phyloP scores from a whole-genome alignment of 2,888 invertebrate species.

The Plebejus melissa region DNA sequence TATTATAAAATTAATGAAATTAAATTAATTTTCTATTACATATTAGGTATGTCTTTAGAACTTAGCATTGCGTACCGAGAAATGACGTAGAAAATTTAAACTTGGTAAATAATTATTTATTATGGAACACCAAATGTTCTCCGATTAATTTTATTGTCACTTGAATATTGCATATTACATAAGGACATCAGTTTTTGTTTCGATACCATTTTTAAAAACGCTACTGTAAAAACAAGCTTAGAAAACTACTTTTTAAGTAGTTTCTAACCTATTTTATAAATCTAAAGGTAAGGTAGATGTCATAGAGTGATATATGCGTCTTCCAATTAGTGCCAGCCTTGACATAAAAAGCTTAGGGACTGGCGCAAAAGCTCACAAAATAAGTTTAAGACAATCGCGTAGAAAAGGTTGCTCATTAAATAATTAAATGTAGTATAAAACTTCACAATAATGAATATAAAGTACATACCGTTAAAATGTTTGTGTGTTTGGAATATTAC shows the following conservation, averaged over 20 bases:
- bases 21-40: too few relatives aligned
- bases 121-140: too few relatives aligned
- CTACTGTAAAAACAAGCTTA: neutral
- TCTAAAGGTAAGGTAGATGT: constrained; percentile 2
- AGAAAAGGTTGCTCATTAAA: neutral
- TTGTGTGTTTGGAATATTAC: too few relatives aligned
- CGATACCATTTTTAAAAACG: neutral
- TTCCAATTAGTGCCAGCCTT: constrained; percentile 24
- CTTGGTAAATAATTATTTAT: too few relatives aligned
- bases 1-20: too few relatives aligned
- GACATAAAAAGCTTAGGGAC: constrained; percentile 22
- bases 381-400: neutral
- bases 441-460: neutral
- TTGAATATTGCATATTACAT: too few relatives aligned
- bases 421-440: neutral
- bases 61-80: too few relatives aligned
- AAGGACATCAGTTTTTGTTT: neutral
- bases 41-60: too few relatives aligned
- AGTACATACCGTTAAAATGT: neutral
- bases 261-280: neutral
- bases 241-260: neutral
- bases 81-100: too few relatives aligned
- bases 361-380: constrained; percentile 13
- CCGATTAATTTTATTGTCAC: too few relatives aligned
- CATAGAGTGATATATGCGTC: constrained; percentile 19